Evolutionary conservation across 2,888 invertebrate genomes (phyloP), one percentile per base, ranked within the genome.

Genomic region (Epiperipatus broadwayi): DNA sequence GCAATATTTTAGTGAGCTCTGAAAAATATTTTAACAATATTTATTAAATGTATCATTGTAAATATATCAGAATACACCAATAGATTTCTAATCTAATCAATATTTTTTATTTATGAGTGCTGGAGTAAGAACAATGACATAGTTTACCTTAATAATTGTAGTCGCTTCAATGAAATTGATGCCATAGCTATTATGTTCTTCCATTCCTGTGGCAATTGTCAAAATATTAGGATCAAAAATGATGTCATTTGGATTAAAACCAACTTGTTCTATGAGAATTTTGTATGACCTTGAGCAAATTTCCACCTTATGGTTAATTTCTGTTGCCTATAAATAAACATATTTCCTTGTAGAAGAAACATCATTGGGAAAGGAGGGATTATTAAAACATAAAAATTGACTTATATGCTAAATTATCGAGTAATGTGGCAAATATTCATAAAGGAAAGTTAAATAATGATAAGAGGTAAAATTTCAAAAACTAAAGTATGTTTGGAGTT

Each of bases 191-290:
- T 64, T 61, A 49, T 69, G 69, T 46, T 70, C 69, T 35, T 67
- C 66, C 54, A 70, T 68, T 18, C 69, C 69, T 3, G 69, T 70
- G n/a, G 66, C 69, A 41, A 69, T 62, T 2, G 69, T 69, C 25
- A 70, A 54, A 47, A 69, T 69, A 49, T 70, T 69, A 1, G 68
- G 67, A 48, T 69, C 69, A 53, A 69, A 69, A 44, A 69, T 68
- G 45, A 69, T 65, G 50, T 69, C 68, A 47, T 60, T 58, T 2
- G 64, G 61, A 46, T 67, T 60, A 51, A 68, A 69, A 10, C 61
- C 60, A 3, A 65, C 59, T 44, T 59, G 54, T 37, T 66, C 56
- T 5, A 63, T 61, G 28, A 69, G 53, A 27, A 69, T 52, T 22
- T 58, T 53, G 50, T 64, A 69, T 1, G 65, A 64, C n/a, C 69